Conservation (phyloP, 2,888 invertebrate species). For the Halictus quadricinctus region DNA sequence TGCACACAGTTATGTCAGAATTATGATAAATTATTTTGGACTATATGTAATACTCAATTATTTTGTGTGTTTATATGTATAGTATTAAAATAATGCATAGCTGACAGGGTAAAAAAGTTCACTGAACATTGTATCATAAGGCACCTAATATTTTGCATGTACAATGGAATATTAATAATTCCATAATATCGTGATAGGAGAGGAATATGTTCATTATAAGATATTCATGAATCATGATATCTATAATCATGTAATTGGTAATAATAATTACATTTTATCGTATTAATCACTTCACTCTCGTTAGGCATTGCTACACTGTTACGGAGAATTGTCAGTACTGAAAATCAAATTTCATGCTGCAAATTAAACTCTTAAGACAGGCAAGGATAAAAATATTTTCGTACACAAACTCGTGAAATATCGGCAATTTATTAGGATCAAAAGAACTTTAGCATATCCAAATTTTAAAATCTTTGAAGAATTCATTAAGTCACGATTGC, state of each 20-base stretch:
- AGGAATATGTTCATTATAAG: constrained; percentile 50
- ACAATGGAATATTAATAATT: constrained; percentile 40
- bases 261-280: constrained; percentile 59
- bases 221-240: constrained; percentile 57
- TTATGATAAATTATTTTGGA: constrained; percentile 33
- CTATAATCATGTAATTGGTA: constrained; percentile 61
- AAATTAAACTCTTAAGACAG: constrained; percentile 53
- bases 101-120: constrained; percentile 36
- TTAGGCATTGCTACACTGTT: constrained; percentile 49
- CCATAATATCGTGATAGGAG: constrained; percentile 39
- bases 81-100: constrained; percentile 43
- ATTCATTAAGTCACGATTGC: constrained; percentile 81
- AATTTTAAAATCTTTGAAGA: constrained; percentile 80
- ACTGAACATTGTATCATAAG: constrained; percentile 43
- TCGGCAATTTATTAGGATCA: constrained; percentile 77
- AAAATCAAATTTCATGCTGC: constrained; percentile 40
- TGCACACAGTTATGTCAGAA: constrained; percentile 23
- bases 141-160: constrained; percentile 47
- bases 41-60: constrained; percentile 33
- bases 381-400: constrained; percentile 67
- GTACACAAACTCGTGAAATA: constrained; percentile 72
- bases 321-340: constrained; percentile 23
- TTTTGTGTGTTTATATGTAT: constrained; percentile 17
- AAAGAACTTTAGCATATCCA: constrained; percentile 73
- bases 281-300: constrained; percentile 63